Base-by-base conservation (phyloP, 2,888 invertebrate genomes). In the Trissolcus japonicus region DNA sequence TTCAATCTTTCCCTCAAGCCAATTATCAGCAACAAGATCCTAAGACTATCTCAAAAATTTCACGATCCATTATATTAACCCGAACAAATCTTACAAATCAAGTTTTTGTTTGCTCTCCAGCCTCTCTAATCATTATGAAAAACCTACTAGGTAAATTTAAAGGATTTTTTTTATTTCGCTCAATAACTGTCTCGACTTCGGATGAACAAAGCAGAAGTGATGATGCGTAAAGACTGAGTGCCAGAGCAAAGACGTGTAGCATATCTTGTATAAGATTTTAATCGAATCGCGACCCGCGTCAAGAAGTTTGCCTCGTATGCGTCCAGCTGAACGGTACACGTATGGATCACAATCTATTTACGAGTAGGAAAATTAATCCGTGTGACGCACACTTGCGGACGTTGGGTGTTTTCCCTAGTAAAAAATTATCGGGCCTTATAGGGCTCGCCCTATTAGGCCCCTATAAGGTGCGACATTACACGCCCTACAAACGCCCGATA, bases 171-270 rank as follows among this genome's bases (percentile, higher is more conserved):
- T 14, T 0, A 4, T 43, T 43, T 7, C 7, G 46, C 2, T 14
- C 46, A 46, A 46, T 46, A 16, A 14, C 14, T 46, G 46, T 0
- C 11, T 46, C 46, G 9, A 1, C 0, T 2, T 43, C n/a, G 4
- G 16, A n/a, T n/a, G n/a, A 46, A 55, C 60, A 60, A 54, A 54
- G 16, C 55, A 55, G 54, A 17, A 55, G 69, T 61, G 48, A 13
- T 56, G 62, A 71, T 43, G 71, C 71, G 71, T 71, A 71, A 71
- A 62, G 43, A 50, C 19, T 11, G 19, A 35, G 35, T 35, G 6
- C 35, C 35, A 35, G 11, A 11, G 35, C 35, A 6, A 7, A 35
- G n/a, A 1, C 9, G 35, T 35, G 35, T 35, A 9, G 9, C 35
- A 35, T 35, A 3, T 35, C 35, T 7, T 35, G 35, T 35, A 43